Base-by-base conservation (phyloP, 1,140 invertebrate species). In the Bombus balteatus region DNA sequence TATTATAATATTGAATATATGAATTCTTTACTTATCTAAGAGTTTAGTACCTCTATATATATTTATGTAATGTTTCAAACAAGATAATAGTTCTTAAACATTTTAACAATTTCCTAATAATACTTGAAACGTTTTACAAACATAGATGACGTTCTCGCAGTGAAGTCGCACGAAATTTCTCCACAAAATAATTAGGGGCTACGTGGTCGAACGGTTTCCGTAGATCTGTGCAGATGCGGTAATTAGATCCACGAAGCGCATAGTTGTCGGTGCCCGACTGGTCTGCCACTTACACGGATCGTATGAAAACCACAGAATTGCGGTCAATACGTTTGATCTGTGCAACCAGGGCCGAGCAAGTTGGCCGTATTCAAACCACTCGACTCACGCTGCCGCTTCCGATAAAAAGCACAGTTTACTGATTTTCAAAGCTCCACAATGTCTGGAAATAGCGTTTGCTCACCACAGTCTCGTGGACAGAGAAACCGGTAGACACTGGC, bases 321-420 rank as follows among this genome's bases (percentile, higher is more conserved):
- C 81, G 92, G 93, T 92, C 91, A 90, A 93, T 93, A 93, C 91
- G 91, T 94, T 94, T 93, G 92, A 93, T 94, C 92, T 88, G 88
- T 83, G 74, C 81, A 74, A 72, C 47, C 47, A 8, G 47, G 6
- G 5, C 18, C 47, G 47, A 53, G 47, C 47, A 53, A 22, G 47
- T 22, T 53, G 18, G 6, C 88, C 88, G 86, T 92, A 78, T 83
- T 71, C 88, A 72, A 86, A 86, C 88, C 86, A 79, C 78, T 43
- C 85, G 22, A 90, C 57, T 86, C 87, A 34, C 89, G 85, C 84
- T 53, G 47, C 5, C 88, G 84, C 79, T 78, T 80, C 80, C 82
- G 57, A 88, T 65, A 89, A 89, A 89, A 87, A 89, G 84, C 81
- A 47, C 66, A 79, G 65, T 88, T 89, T 88, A 79, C 80, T 78